Base-by-base conservation (phyloP, 2,888 invertebrate genomes). In the Ennomos quercinarius region DNA sequence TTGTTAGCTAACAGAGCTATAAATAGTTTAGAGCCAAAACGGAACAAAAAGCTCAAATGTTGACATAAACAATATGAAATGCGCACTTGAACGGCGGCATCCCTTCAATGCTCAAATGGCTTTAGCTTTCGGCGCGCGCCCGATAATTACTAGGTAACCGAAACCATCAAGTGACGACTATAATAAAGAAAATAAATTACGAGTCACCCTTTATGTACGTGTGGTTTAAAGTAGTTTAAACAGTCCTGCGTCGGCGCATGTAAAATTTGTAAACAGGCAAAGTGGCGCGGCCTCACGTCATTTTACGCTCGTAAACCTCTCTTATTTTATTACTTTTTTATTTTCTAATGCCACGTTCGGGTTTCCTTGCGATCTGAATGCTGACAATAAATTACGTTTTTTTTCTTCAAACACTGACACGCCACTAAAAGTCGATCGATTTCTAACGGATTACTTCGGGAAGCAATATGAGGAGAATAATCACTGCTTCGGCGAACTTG, bases 351-450 rank as follows among this genome's bases (percentile, higher is more conserved):
- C 84, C 78, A 76, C 81, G 87, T 88, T 91, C 85, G 86, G 84
- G 87, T 90, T 91, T 87, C 86, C 89, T 88, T 80, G 89, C 89
- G 89, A 91, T 90, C 85, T 85, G 84, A 86, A 85, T 79, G 87
- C 89, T 86, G 89, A 86, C 90, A 87, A 91, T 92, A 91, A 92
- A 92, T 92, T 92, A 91, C 89, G 78, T 80, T 87, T 89, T 89
- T n/a, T 91, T 80, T 80, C 77, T 90, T 89, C 83, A 87, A 91
- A 89, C 86, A 84, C 90, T 91, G 91, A 92, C 91, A 91, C 89
- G 91, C 82, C 86, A 90, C 87, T 91, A 91, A 91, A 91, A 87
- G 80, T 82, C 86, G 89, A 91, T 91, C 89, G 91, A 91, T 92
- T 91, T 90, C 91, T 89, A 91, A 92, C 91, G 91, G 91, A 92